Evolutionary conservation across 2,888 invertebrate species (phyloP).

Genomic region (Calliopum simillimum): DNA sequence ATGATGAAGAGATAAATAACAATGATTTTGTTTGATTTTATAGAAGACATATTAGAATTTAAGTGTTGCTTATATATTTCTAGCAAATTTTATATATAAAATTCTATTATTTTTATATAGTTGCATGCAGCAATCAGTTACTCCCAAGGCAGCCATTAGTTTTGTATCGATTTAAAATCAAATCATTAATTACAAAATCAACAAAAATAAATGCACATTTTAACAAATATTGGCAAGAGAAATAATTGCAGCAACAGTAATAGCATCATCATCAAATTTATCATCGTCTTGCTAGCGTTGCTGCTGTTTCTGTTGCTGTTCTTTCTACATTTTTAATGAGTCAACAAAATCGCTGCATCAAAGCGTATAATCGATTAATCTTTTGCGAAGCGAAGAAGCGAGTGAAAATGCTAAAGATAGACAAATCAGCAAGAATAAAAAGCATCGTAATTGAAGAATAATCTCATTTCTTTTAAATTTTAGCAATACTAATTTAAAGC

Average conservation of each 20-base stretch:
- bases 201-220: slow-evolving; percentile 4
- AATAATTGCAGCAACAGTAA: not conserved
- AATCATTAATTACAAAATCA: slow-evolving; percentile 9
- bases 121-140: no score
- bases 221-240: not conserved
- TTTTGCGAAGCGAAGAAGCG: not conserved
- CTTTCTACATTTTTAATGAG: slow-evolving; percentile 21
- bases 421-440: not conserved
- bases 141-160: no score
- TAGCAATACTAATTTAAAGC: no score
- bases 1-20: no score
- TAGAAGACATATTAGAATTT: no score
- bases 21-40: no score
- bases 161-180: slow-evolving; percentile 1
- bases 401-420: not conserved
- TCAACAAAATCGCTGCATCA: slow-evolving; percentile 33
- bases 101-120: no score
- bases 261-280: slow-evolving; percentile 3
- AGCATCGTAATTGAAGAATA: no score
- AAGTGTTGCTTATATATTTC: no score
- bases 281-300: no score
- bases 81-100: no score
- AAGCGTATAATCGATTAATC: slow-evolving; percentile 36
- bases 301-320: not conserved
- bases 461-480: no score